Evolutionary conservation across 2,113 vertebrate genomes (phyloP), one percentile per base, ranked within the genome.

Genomic region (Thalassarche chlororhynchos): DNA sequence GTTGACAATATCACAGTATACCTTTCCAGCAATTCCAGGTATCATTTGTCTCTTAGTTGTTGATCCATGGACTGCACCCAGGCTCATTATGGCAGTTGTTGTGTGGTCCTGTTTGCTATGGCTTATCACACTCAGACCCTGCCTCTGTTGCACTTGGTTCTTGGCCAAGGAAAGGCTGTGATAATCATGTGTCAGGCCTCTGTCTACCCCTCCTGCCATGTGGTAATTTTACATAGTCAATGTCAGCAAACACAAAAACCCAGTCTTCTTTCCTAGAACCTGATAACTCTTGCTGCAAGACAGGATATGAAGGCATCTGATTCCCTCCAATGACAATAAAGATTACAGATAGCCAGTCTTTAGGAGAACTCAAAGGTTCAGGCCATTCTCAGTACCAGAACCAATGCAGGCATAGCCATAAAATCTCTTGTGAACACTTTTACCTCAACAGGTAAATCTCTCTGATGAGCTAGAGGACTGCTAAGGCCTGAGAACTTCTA

Each of bases 201-300:
- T 1, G 0, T 24, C 47, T 38, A 25, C 23, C 6, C 19, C 5
- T 40, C 17, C 34, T 28, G 17, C 29, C 14, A n/a, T 9, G 12
- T 17, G 34, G 38, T 54, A n/a, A 17, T 47, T 66, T 60, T n/a
- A 60, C 38, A 46, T 12, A 54, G 20, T 3, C 38, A 68, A 9
- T 21, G 38, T 47, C 34, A 81, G 17, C 38, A 75, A 60, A 68
- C 61, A 49, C 40, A 47, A 68, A 86, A 66, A 3, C 3, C 3
- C 17, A 42, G 29, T 61, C 29, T 17, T 38, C 60, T 40, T 68
- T 61, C 60, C 38, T 54, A 61, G 20, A 87, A 86, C 14, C 29
- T 47, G 17, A 9, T 66, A 42, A 47, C 25, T 34, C 19, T 19
- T 55, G 17, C 31, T 82, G 19, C 44, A 72, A 72, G 44, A 60